Evolutionary conservation across 2,113 vertebrate genomes (phyloP), one percentile per base, ranked within the genome.

Genomic region (Sinocyclocheilus anshuiensis): DNA sequence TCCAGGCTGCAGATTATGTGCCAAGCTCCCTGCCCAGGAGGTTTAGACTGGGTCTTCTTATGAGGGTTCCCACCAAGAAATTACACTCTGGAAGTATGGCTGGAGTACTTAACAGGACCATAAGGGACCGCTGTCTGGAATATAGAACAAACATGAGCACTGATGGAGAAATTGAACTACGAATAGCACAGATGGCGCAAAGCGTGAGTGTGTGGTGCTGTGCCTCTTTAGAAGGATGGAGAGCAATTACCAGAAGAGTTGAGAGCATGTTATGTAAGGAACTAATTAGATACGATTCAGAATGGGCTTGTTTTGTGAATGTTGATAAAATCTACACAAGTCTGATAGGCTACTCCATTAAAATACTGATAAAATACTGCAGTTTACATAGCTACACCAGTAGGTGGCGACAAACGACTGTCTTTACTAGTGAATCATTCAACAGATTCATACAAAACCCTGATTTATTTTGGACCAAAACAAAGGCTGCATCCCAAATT

Each of bases 21-120:
- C 78, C 83, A 84, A 74, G 84, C 48, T 84, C 80, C 71, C 61
- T 48, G 84, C 63, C 84, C 42, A 26, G 24, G 53, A 76, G 57
- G 29, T 63, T 45, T 65, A 75, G 36, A n/a, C 57, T 8, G 2
- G 57, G 22, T n/a, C 29, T 20, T 83, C 83, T 88, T 61, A 81
- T 89, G 87, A 77, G 72, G 48, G n/a, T 74, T 87, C 22, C 82
- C 20, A 57, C 57, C 76, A 63, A 75, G 74, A 67, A 89, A 88
- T 88, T 85, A 53, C 50, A 29, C 83, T 81, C 77, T 77, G 71
- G 50, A 85, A 88, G 80, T 86, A 77, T 84, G 81, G 22, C n/a
- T 29, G 20, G 59, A 22, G 29, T 48, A 24, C 42, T 22, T 85
- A 83, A 89, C 61, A 79, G 42, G 80, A 79, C 86, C 86, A 83